Percentiles rank a stretch among this genome's conserved stretches.
Conservation (phyloP, 1,140 invertebrate genomes). For the Polyergus mexicanus region DNA sequence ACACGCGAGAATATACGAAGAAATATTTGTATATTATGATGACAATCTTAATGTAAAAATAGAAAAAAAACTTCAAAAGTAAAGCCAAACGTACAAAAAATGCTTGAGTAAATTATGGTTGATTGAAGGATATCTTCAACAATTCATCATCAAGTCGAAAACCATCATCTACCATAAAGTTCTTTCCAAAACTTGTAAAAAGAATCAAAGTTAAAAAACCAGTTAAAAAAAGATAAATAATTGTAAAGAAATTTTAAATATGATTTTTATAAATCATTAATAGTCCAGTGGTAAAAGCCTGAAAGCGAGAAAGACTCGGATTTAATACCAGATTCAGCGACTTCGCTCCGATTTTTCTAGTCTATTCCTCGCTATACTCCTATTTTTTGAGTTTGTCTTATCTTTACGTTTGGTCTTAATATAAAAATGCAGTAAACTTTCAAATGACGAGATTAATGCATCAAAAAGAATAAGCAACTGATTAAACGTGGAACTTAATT, state of each 20-base stretch:
- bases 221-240: no score
- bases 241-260: no score
- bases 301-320: no score
- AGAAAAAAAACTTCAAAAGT: neutral
- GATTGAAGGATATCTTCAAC: neutral
- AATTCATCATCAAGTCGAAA: no score
- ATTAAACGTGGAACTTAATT: neutral
- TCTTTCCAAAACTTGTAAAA: no score
- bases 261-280: no score
- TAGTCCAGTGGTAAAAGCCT: no score
- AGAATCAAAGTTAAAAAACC: no score
- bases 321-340: no score
- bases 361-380: no score
- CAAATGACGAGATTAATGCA: conserved; percentile 22
- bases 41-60: conserved; percentile 11
- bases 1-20: neutral
- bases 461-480: conserved; percentile 19
- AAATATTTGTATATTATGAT: conserved; percentile 40
- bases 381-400: neutral
- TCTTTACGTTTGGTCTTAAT: neutral
- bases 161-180: no score
- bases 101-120: neutral
- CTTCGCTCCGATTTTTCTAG: no score
- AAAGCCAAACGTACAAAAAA: neutral
- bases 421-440: conserved; percentile 19